phyloP scores from a whole-genome alignment of 2,797 vertebrate genomes.

The Helostoma temminkii region DNA sequence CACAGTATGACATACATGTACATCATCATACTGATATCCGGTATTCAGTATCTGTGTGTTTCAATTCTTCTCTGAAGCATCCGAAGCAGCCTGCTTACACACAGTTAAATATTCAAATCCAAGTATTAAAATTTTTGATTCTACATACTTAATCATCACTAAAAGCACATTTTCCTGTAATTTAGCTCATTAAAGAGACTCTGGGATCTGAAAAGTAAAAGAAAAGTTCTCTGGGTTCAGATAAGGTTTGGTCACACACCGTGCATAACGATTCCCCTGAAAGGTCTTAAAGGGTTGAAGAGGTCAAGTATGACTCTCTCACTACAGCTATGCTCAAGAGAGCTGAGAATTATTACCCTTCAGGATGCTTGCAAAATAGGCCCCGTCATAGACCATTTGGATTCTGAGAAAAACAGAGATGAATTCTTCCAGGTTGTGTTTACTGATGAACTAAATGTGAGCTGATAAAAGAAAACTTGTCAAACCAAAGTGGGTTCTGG shows the following conservation, averaged over 20 bases:
- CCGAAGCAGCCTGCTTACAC: background rate
- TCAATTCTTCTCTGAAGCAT: background rate
- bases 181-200: constrained; percentile 1
- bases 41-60: background rate
- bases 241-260: constrained; percentile 20
- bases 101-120: background rate
- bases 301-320: constrained; percentile 28
- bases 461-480: constrained; percentile 44
- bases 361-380: constrained; percentile 50
- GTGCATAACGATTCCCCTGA: constrained; percentile 15
- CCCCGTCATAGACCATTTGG: constrained; percentile 52
- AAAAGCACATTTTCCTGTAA: constrained; percentile 4
- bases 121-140: no score
- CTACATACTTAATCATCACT: background rate
- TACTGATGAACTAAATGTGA: constrained; percentile 26
- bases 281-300: constrained; percentile 23
- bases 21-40: no score
- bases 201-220: constrained; percentile 8
- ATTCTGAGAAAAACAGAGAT: constrained; percentile 41
- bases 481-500: constrained; percentile 10
- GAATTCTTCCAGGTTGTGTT: constrained; percentile 43
- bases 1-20: background rate
- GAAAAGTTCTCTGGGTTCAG: constrained; percentile 11
- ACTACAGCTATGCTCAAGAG: constrained; percentile 19
- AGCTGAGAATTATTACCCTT: constrained; percentile 49